phyloP scores from a whole-genome alignment of 92 coral and sea anemone genomes.

The Porites lobata region DNA sequence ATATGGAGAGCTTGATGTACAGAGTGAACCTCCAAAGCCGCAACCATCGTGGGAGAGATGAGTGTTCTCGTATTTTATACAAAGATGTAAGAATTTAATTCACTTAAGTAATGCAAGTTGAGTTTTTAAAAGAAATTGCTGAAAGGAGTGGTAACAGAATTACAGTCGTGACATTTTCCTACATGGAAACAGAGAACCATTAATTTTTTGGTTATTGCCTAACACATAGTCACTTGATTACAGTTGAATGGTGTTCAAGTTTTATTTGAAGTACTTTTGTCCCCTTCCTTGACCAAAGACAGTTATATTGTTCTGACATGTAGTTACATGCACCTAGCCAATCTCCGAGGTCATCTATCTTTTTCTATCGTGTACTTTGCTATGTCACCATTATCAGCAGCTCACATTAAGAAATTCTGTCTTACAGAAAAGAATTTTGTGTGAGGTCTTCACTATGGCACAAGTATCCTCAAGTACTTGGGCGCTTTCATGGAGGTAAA shows the following conservation, averaged over 20 bases:
- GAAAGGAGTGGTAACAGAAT: background rate
- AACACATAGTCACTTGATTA: background rate
- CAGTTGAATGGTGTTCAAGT: slow-evolving; percentile 2
- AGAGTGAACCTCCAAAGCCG: no score
- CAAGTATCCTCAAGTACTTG: background rate
- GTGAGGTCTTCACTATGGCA: slow-evolving; percentile 31
- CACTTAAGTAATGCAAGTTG: slow-evolving; percentile 1
- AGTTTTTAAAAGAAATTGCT: background rate
- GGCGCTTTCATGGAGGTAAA: slow-evolving; percentile 24
- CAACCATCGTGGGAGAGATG: slow-evolving; percentile 8
- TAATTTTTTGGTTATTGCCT: background rate
- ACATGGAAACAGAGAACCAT: slow-evolving; percentile 5
- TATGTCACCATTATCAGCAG: background rate
- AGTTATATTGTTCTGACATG: background rate
- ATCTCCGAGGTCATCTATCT: background rate
- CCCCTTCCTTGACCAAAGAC: slow-evolving; percentile 3
- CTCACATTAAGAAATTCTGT: slow-evolving; percentile 5
- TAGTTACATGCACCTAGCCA: background rate
- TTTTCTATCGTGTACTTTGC: background rate
- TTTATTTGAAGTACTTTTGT: background rate
- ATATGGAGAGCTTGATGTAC: no score
- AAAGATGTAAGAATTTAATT: slow-evolving; percentile 28
- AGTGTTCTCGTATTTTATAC: slow-evolving; percentile 25
- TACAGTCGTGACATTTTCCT: background rate
- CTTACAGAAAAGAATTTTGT: slow-evolving; percentile 13